Evolutionary conservation across 2,888 invertebrate species (phyloP), one percentile per base, ranked within the genome.

Genomic region (Apomyelois bistriatella): DNA sequence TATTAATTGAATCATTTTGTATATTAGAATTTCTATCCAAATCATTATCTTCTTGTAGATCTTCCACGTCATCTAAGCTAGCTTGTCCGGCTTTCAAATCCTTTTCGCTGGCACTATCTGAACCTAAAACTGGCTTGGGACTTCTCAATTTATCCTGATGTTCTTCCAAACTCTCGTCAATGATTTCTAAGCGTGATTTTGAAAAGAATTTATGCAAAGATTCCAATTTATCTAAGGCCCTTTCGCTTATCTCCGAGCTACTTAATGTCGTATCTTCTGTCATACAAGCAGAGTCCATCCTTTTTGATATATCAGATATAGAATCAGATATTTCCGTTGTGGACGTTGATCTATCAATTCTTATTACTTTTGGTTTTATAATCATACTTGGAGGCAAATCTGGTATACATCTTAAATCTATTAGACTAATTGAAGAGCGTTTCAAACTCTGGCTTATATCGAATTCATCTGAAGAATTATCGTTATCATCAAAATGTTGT

Each of bases 1-100:
- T 49, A 12, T 62, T 56, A 10, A 22, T 12, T n/a, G 12, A 49
- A 16, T 57, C 28, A 3, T 49, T 43, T 41, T 51, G 42, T 16
- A 48, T 12, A 8, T 32, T 49, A 17, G 36, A 49, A 43, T 46
- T 49, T 9, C 47, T 36, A 15, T 46, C 46, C 7, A 46, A 15
- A 12, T 76, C 76, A 58, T 67, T 63, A 48, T 88, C 89, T 13
- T 87, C 86, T 58, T 80, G 74, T 35, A 90, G 64, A 50, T 90
- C 90, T 64, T 90, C 90, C 0, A 90, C 85, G 12, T 90, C 90
- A 40, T 90, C 90, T 4, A 90, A 62, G 54, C 89, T 89, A 0
- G 88, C 85, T 59, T 90, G 89, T 0, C 82, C 85, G 0, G 63
- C 71, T 64, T 79, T 86, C 8, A 68, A 57, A 6, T 75, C 74